These are phyloP conservation scores for Bubo bubo DNA, from an alignment of 2,113 vertebrate species.

Conservation along the genomic window DNA sequence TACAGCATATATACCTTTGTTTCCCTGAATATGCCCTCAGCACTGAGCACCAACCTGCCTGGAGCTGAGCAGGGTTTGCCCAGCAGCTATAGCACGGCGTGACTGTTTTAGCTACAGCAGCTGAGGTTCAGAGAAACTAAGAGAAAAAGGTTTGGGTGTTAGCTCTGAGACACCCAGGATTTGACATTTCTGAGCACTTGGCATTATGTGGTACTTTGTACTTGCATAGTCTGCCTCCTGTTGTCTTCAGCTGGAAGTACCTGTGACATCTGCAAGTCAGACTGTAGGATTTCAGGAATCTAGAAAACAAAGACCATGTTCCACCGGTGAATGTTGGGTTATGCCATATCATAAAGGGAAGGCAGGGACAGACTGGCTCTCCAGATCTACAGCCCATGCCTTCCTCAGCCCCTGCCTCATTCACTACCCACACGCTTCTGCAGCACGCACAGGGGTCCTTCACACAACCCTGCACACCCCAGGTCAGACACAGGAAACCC, in stretches of 20 bases:
- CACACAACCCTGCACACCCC: not conserved
- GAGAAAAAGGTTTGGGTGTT: not conserved
- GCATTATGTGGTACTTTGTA: fast-evolving
- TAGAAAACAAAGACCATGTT: not conserved
- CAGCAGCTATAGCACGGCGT: not conserved
- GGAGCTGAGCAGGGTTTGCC: not conserved
- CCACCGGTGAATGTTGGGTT: not conserved
- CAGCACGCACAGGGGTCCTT: not conserved
- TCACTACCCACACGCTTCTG: not conserved
- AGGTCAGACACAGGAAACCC: not conserved
- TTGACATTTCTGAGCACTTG: not conserved
- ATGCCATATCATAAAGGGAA: not conserved
- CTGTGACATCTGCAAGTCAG: not conserved
- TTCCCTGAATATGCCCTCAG: not conserved
- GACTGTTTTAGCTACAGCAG: fast-evolving
- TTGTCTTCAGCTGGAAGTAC: not conserved
- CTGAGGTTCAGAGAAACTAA: not conserved
- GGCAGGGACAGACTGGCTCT: not conserved
- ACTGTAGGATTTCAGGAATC: not conserved
- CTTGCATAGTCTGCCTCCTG: not conserved
- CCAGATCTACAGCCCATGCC: not conserved
- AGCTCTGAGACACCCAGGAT: not conserved
- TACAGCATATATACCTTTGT: not conserved
- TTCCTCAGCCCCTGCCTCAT: not conserved
- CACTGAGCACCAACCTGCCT: not conserved